phyloP scores from a whole-genome alignment of 2,888 invertebrate species.

The Euzophera pinguis region DNA sequence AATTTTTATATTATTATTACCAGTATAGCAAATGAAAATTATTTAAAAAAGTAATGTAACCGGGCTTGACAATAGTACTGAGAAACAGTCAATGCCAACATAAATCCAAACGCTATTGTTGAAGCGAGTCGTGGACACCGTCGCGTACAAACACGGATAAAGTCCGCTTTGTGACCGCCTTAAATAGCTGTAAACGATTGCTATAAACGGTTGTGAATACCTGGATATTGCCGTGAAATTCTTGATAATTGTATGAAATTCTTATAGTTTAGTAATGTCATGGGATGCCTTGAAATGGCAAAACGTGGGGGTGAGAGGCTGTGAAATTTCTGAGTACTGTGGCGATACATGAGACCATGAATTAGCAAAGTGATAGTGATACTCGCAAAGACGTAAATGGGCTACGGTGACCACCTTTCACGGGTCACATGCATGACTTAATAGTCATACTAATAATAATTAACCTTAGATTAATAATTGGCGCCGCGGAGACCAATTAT shows the following conservation, averaged over 20 bases:
- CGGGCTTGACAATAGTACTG: constrained; percentile 35
- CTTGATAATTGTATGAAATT: not conserved
- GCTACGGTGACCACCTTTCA: too few relatives aligned
- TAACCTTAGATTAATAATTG: too few relatives aligned
- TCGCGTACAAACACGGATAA: constrained; percentile 48
- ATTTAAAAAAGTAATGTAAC: constrained; percentile 22
- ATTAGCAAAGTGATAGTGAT: too few relatives aligned
- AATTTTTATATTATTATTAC: not conserved
- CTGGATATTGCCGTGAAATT: constrained; percentile 16
- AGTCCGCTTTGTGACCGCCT: constrained; percentile 43
- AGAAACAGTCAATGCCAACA: constrained; percentile 56
- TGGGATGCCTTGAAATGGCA: not conserved
- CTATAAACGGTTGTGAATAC: constrained; percentile 35
- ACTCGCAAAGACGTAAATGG: too few relatives aligned
- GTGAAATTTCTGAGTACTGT: too few relatives aligned
- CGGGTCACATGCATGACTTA: too few relatives aligned
- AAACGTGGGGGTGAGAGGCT: too few relatives aligned
- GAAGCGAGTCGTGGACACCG: constrained; percentile 33
- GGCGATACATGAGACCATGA: too few relatives aligned
- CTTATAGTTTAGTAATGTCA: constrained; percentile 6
- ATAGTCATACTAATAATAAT: too few relatives aligned
- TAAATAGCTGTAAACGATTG: constrained; percentile 37
- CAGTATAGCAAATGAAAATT: not conserved
- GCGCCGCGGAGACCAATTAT: too few relatives aligned
- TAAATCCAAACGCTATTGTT: constrained; percentile 55